Evolutionary conservation across 2,888 invertebrate genomes (phyloP).

Genomic region (Caenorhabditis macrosperma): DNA sequence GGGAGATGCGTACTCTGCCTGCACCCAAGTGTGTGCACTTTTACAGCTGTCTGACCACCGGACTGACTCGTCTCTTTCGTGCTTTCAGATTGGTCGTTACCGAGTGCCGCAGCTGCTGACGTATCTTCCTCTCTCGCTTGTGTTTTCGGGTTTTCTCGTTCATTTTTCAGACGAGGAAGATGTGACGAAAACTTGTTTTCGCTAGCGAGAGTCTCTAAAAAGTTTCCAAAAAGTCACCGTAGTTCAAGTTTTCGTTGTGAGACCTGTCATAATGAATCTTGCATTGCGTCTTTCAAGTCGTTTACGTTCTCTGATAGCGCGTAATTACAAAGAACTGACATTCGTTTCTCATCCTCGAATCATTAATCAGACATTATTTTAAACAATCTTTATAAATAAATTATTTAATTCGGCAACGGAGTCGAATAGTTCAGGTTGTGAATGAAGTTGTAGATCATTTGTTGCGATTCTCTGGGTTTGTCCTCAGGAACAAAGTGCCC

Average conservation of each 20-base stretch:
- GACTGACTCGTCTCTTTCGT: not conserved
- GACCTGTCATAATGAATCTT: not conserved
- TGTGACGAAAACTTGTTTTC: conserved; percentile 28
- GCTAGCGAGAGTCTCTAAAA: not conserved
- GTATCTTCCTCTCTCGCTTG: conserved; percentile 15
- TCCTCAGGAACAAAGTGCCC: conserved; percentile 74
- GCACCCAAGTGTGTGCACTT: conserved; percentile 24
- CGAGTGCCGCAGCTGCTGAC: conserved; percentile 11
- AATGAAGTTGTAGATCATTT: conserved; percentile 71
- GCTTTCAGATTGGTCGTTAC: conserved; percentile 18
- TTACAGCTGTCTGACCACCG: conserved; percentile 3
- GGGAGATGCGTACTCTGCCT: conserved; percentile 16
- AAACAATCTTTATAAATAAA: too few relatives aligned
- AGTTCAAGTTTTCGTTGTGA: conserved; percentile 12
- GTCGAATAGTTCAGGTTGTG: conserved; percentile 64
- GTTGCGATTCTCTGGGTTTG: conserved; percentile 69
- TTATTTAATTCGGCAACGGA: conserved; percentile 29
- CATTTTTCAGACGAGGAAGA: conserved; percentile 7
- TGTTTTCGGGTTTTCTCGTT: conserved; percentile 36
- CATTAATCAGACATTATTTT: too few relatives aligned
- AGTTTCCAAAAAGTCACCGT: conserved; percentile 1
- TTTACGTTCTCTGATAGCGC: not conserved
- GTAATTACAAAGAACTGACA: too few relatives aligned
- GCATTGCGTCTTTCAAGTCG: not conserved
- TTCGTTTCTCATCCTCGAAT: too few relatives aligned